Evolutionary conservation across 2,888 invertebrate genomes (phyloP).

Genomic region (Hermaeophaga mercurialis): DNA sequence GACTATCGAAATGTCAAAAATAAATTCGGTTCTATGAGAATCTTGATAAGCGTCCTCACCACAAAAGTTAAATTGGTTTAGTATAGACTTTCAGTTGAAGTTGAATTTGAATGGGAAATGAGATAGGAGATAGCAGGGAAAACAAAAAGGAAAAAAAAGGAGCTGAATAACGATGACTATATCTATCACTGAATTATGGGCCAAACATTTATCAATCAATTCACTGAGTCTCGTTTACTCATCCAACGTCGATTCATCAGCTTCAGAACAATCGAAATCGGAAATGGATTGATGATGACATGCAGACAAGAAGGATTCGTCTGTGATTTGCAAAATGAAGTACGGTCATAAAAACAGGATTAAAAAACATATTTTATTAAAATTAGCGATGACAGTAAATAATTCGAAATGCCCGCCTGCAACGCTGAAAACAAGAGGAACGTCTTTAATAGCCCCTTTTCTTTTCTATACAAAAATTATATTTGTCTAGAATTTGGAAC

Average conservation of each 20-base stretch:
- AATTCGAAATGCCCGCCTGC: too few relatives aligned
- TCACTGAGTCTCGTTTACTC: conserved; percentile 42
- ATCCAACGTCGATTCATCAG: conserved; percentile 44
- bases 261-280: conserved; percentile 40
- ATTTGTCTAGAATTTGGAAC: too few relatives aligned
- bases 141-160: conserved; percentile 36
- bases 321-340: conserved; percentile 6
- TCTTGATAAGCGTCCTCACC: conserved; percentile 36
- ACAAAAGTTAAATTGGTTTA: conserved; percentile 42
- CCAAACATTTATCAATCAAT: conserved; percentile 45
- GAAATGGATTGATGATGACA: conserved; percentile 36
- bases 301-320: conserved; percentile 21
- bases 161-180: conserved; percentile 39
- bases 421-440: too few relatives aligned
- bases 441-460: too few relatives aligned
- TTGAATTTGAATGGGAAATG: conserved; percentile 36
- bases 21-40: conserved; percentile 29
- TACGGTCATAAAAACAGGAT: not conserved
- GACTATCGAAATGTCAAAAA: conserved; percentile 27
- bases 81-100: conserved; percentile 35
- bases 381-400: too few relatives aligned
- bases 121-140: conserved; percentile 31
- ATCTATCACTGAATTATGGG: conserved; percentile 43
- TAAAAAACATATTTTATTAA: too few relatives aligned
- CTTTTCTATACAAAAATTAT: too few relatives aligned